Conservation (phyloP, 2,888 invertebrate genomes). For the Sinopyrophorus schimmeli region DNA sequence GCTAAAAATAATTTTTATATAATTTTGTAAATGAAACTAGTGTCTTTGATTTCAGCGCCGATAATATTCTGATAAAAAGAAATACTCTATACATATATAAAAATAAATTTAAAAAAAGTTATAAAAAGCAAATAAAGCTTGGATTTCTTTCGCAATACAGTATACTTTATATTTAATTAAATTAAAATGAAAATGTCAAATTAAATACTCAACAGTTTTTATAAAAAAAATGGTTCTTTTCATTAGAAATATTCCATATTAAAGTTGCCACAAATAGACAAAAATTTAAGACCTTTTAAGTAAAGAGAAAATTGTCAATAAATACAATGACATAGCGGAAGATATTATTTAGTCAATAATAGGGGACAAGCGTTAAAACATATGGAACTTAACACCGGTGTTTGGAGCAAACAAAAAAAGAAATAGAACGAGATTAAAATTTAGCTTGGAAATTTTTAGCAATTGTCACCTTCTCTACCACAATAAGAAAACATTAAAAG, state of each 20-base stretch:
- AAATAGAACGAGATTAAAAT: slow-evolving; percentile 41
- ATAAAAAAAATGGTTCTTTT: not conserved
- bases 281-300: not conserved
- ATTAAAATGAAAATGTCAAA: no score
- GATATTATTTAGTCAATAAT: slow-evolving; percentile 6
- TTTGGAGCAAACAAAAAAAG: slow-evolving; percentile 46
- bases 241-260: not conserved
- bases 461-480: slow-evolving; percentile 35
- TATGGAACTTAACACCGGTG: slow-evolving; percentile 47
- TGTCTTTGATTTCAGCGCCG: no score
- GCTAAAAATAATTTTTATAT: no score
- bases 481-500: slow-evolving; percentile 30
- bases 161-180: no score
- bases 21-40: no score
- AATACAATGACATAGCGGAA: slow-evolving; percentile 3
- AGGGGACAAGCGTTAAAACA: slow-evolving; percentile 3
- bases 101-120: no score
- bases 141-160: no score
- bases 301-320: slow-evolving; percentile 6
- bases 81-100: no score
- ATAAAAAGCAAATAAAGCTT: no score
- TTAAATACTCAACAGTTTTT: no score
- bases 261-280: not conserved
- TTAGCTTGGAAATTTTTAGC: slow-evolving; percentile 38
- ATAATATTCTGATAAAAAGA: no score